Percentiles rank a stretch among this genome's conserved stretches.
phyloP scores from a whole-genome alignment of 2,888 invertebrate species.

The Periphyllus acericola region DNA sequence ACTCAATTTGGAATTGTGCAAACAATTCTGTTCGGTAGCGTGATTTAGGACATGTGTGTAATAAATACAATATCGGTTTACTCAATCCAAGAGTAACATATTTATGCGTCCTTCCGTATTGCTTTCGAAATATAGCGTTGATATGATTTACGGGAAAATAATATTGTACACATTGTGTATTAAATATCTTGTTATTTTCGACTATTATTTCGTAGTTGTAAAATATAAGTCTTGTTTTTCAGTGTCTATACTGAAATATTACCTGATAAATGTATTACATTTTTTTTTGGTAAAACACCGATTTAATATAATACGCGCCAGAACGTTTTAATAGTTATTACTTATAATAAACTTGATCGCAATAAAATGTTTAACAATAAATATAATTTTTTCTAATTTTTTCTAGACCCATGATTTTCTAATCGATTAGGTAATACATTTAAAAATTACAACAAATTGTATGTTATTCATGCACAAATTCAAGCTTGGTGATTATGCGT shows the following conservation, averaged over 20 bases:
- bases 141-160: not conserved
- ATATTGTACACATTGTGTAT: not conserved
- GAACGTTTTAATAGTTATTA: no score
- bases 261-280: no score
- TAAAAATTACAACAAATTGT: constrained; percentile 1
- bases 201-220: no score
- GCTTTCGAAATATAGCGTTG: not conserved
- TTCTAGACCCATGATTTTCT: no score
- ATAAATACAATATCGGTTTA: constrained; percentile 16
- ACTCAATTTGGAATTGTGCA: constrained; percentile 2
- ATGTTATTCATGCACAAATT: constrained; percentile 3
- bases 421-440: not conserved
- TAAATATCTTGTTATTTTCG: not conserved
- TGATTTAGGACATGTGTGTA: constrained; percentile 19
- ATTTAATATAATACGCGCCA: no score
- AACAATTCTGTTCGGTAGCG: not conserved
- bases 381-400: no score
- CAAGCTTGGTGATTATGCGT: constrained; percentile 25
- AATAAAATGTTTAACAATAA: no score
- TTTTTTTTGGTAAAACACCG: no score
- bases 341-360: no score
- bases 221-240: no score
- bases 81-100: constrained; percentile 1
- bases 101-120: constrained; percentile 9
- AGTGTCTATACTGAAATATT: no score